Conservation (phyloP, 2,888 invertebrate genomes). For the Cataglyphis rosenhaueri region DNA sequence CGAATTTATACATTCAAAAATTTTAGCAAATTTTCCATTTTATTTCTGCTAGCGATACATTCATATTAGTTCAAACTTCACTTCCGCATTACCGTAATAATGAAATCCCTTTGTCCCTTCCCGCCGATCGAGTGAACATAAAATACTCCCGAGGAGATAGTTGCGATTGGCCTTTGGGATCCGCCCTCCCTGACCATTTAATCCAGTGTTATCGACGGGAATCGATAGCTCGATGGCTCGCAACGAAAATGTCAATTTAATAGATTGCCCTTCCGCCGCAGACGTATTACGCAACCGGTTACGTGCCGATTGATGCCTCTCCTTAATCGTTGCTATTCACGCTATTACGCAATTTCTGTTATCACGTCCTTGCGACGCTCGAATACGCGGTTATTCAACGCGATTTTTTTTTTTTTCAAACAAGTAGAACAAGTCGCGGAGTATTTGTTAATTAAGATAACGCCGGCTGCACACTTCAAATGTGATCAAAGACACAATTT, state of each 20-base stretch:
- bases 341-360: conserved; percentile 20
- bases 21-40: neutral
- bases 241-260: conserved; percentile 40
- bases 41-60: neutral
- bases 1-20: neutral
- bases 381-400: neutral
- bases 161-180: conserved; percentile 16
- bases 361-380: conserved; percentile 1
- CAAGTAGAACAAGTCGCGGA: neutral
- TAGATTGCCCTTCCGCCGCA: conserved; percentile 25
- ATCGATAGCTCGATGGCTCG: conserved; percentile 27
- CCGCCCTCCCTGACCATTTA: neutral
- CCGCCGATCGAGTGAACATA: neutral
- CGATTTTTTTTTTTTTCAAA: neutral
- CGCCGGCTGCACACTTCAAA: neutral
- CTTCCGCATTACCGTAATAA: neutral
- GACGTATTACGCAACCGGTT: conserved; percentile 26
- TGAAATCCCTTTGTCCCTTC: neutral
- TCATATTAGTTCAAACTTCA: neutral
- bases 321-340: conserved; percentile 1
- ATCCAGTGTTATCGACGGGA: neutral
- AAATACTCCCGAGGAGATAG: conserved; percentile 20
- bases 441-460: conserved; percentile 14
- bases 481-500: neutral
- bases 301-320: conserved; percentile 39